Percentiles rank a stretch among this genome's conserved stretches.
phyloP scores from a whole-genome alignment of 1,140 invertebrate species.

The Lasioglossum baleicum region DNA sequence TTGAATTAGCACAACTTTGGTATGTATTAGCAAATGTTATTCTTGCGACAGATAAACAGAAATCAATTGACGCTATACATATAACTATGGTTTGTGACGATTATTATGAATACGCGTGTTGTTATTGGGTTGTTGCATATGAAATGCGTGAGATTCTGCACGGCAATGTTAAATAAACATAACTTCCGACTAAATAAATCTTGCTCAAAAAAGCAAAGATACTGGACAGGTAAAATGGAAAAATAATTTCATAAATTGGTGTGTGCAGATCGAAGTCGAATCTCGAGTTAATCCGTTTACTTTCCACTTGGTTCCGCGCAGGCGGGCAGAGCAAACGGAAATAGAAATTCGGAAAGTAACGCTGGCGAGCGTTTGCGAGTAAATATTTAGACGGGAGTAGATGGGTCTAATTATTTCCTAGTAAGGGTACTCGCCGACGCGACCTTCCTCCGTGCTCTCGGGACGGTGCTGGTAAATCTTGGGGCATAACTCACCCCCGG shows the following conservation, averaged over 20 bases:
- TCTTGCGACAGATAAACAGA: too few species aligned
- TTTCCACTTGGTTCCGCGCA: neutral
- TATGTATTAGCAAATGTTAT: too few species aligned
- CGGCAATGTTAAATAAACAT: too few species aligned
- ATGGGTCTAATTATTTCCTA: conserved; percentile 36
- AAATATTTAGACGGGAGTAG: conserved; percentile 33
- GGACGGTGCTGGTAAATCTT: neutral
- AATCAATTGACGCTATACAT: too few species aligned
- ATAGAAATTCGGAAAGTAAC: neutral
- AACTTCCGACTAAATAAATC: too few species aligned
- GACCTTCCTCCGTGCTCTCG: neutral
- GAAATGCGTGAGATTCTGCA: too few species aligned
- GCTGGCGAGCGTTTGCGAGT: too few species aligned
- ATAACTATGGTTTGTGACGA: too few species aligned
- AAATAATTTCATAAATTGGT: neutral
- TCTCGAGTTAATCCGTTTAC: neutral
- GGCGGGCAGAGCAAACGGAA: neutral
- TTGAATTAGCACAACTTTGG: too few species aligned
- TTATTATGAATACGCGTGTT: too few species aligned
- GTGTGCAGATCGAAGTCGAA: neutral
- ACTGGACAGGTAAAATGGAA: neutral
- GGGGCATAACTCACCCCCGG: neutral
- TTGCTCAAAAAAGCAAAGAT: too few species aligned
- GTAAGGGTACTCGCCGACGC: neutral
- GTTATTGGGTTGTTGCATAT: too few species aligned